Evolutionary conservation across 2,113 vertebrate genomes (phyloP).

Genomic region (Centropus unirufus): DNA sequence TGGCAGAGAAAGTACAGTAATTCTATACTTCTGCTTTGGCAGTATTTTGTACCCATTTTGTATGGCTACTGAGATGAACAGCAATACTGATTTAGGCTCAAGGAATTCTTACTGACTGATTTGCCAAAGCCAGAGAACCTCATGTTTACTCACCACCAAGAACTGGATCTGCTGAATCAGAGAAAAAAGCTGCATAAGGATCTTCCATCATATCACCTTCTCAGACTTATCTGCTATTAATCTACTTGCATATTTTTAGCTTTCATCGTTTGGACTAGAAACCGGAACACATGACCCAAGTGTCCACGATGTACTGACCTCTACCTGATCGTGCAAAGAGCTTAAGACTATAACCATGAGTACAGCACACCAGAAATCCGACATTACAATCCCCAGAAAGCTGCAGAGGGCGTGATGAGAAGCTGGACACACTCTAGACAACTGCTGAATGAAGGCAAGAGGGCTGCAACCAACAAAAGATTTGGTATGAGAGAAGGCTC

Average conservation of each 20-base stretch:
- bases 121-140: background rate
- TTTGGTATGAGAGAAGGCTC: background rate
- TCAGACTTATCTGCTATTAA: background rate
- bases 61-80: background rate
- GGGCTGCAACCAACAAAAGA: background rate
- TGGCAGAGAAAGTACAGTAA: background rate
- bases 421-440: background rate
- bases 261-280: background rate
- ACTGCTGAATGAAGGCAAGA: background rate
- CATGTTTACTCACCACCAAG: background rate
- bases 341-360: no score
- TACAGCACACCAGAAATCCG: background rate
- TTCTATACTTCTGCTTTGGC: background rate
- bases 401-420: background rate
- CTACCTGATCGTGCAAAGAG: background rate
- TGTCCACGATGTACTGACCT: background rate
- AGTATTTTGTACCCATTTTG: background rate
- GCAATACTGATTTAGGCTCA: background rate
- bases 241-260: accelerated
- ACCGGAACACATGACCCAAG: background rate
- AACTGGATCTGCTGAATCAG: background rate
- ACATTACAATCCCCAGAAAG: background rate
- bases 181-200: background rate
- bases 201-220: background rate
- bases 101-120: background rate